phyloP scores from a whole-genome alignment of 2,797 vertebrate genomes.

The Nyctibius grandis region DNA sequence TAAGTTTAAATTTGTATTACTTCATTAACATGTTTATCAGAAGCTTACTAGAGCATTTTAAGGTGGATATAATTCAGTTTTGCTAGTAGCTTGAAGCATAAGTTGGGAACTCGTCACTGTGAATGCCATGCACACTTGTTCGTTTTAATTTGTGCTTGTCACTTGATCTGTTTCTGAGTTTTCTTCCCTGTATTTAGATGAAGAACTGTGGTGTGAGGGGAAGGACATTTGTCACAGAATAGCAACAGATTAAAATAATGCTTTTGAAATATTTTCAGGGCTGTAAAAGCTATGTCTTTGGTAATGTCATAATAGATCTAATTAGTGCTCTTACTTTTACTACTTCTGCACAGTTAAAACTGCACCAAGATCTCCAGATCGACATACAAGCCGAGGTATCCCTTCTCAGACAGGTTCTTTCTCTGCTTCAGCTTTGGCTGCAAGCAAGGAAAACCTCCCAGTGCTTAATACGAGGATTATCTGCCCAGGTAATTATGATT shows the following conservation, averaged over 20 bases:
- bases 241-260: background rate
- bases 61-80: background rate
- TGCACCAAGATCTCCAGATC: conserved; percentile 84
- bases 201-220: background rate
- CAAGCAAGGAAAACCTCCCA: conserved; percentile 94
- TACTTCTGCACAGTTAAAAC: conserved; percentile 74
- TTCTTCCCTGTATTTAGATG: background rate
- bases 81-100: background rate
- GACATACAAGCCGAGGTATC: conserved; percentile 82
- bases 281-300: background rate
- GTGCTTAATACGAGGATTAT: conserved; percentile 98
- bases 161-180: background rate
- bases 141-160: background rate
- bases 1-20: background rate
- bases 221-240: background rate
- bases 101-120: rapidly evolving
- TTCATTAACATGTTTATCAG: background rate
- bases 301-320: background rate
- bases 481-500: conserved; percentile 84
- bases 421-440: conserved; percentile 83
- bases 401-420: conserved; percentile 84
- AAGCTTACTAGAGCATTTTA: background rate
- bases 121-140: background rate
- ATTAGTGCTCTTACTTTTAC: background rate
- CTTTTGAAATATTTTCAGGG: background rate